phyloP scores from a whole-genome alignment of 2,888 invertebrate species.

The Ormyrus labotus region DNA sequence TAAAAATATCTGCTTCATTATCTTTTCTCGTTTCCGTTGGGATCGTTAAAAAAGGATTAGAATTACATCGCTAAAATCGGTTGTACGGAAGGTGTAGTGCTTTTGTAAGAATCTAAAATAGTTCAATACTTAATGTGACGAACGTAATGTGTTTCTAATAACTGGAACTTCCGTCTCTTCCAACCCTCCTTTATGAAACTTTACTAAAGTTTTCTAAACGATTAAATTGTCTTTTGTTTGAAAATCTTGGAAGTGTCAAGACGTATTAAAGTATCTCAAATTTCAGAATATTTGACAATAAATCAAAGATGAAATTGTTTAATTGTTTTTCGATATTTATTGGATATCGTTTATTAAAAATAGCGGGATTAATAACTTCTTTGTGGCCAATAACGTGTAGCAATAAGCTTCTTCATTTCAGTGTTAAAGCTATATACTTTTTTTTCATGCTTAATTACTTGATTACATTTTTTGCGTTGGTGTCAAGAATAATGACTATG shows the following conservation, averaged over 20 bases:
- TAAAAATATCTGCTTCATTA: no score
- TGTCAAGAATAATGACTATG: background rate
- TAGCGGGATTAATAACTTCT: background rate
- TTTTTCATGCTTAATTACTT: background rate
- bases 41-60: no score
- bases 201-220: background rate
- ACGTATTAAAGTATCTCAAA: no score
- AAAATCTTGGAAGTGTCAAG: background rate
- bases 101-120: no score
- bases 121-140: background rate
- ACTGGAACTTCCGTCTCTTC: background rate
- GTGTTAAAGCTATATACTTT: background rate
- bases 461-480: background rate
- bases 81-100: no score
- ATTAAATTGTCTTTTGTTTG: background rate
- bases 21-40: no score
- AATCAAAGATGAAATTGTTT: conserved; percentile 2
- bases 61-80: no score
- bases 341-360: conserved; percentile 12
- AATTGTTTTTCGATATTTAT: background rate
- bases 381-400: conserved; percentile 4
- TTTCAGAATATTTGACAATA: background rate
- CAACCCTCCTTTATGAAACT: background rate
- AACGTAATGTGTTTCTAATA: conserved; percentile 18
- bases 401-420: background rate